Evolutionary conservation across 1,140 invertebrate genomes (phyloP), one percentile per base, ranked within the genome.

Genomic region (Listronotus bonariensis): DNA sequence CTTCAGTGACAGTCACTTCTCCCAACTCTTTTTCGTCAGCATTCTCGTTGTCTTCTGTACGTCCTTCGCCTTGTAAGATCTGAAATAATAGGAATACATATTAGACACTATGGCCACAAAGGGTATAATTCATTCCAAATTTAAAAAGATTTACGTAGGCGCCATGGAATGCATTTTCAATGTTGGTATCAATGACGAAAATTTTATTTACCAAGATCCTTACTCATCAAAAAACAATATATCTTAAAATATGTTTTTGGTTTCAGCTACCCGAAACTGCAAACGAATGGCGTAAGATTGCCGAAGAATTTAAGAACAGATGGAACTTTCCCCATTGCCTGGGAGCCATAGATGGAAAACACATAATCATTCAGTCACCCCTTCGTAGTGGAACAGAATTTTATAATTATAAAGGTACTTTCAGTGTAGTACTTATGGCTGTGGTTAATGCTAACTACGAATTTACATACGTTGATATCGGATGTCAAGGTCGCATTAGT

Each of bases 41-140:
- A 40, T 40, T 55, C 53, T 40, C 4, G 40, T 40, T 18, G 38
- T 15, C 53, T 15, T 15, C 17, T 55, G 36, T 40, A 55, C 53
- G 53, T 55, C 38, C 26, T 46, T 46, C 43, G 12, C 43, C 43
- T 46, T 46, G 43, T 46, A 46, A 46, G 1, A 17, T 46, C 43
- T 46, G 43, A 46, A 46, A 12, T 46, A 46, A 20, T 46, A 46
- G 43, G 20, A 26, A 26, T 26, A 1, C 14, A 46, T 46, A 12
- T 46, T 46, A 46, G 43, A 46, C 14, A 46, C 43, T 20, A 46
- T 17, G 43, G 43, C 17, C 12, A 46, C 43, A 46, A 46, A 46
- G 43, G 18, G 43, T 46, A 46, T 46, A 46, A n/a, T 46, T 46
- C 18, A 46, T 46, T 46, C 12, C 43, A 17, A 46, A 46, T 46